Conservation (phyloP, 2,113 vertebrate species). For the Elachura formosa region DNA sequence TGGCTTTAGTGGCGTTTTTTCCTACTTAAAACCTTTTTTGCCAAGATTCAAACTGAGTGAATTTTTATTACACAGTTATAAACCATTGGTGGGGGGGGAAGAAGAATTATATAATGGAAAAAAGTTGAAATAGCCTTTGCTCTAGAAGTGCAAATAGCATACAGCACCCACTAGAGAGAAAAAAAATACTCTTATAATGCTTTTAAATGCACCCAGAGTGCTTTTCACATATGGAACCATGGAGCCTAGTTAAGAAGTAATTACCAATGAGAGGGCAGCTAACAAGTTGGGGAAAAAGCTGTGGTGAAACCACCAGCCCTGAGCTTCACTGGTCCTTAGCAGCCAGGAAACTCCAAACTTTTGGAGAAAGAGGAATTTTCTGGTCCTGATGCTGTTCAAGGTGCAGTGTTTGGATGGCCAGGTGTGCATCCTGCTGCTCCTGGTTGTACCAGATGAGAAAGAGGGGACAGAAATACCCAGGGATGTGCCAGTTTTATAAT, state of each 20-base stretch:
- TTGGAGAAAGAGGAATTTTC: background rate
- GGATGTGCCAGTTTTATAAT: background rate
- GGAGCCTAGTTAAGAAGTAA: background rate
- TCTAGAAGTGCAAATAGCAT: slow-evolving; percentile 14
- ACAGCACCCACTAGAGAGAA: background rate
- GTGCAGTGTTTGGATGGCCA: background rate
- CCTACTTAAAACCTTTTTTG: slow-evolving; percentile 1
- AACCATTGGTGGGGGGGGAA: background rate
- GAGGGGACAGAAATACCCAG: background rate
- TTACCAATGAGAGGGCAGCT: background rate
- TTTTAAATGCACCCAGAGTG: slow-evolving; percentile 18
- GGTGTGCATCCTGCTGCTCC: background rate
- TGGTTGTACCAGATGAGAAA: background rate
- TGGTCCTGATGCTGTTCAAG: background rate
- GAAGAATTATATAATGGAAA: slow-evolving; percentile 58
- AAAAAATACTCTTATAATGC: background rate
- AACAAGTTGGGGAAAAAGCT: background rate
- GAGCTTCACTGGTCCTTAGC: background rate
- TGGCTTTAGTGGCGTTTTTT: slow-evolving; percentile 8
- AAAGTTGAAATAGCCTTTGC: slow-evolving; percentile 27
- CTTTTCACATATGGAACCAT: slow-evolving; percentile 3
- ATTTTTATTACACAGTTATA: slow-evolving; percentile 50
- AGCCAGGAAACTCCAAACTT: background rate
- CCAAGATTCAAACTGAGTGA: slow-evolving; percentile 18
- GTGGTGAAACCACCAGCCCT: background rate